Conservation (phyloP, 1,140 invertebrate genomes). For the Stenopsyche tienmushanensis region DNA sequence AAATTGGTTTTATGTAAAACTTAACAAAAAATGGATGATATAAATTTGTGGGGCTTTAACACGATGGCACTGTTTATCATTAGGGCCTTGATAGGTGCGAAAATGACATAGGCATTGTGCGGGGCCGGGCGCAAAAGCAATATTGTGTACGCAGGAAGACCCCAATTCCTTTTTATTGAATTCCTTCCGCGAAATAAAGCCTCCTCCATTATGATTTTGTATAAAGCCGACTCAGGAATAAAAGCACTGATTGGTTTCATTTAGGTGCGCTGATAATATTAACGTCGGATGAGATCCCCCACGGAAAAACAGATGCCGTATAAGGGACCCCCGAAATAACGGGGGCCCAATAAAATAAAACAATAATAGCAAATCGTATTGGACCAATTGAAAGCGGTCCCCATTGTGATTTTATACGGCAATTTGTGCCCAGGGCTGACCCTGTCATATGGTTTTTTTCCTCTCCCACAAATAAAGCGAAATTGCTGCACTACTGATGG, state of each 20-base stretch:
- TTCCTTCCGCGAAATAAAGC: constrained; percentile 24
- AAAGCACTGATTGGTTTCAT: constrained; percentile 28
- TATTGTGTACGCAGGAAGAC: background rate
- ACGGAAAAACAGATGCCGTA: background rate
- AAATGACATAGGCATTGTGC: background rate
- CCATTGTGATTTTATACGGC: constrained; percentile 27
- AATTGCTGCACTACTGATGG: background rate
- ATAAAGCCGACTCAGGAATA: constrained; percentile 11
- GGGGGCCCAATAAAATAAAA: constrained; percentile 19
- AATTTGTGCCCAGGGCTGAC: constrained; percentile 13
- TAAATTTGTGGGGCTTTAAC: too few relatives aligned
- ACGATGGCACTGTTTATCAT: too few relatives aligned
- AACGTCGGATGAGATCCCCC: background rate
- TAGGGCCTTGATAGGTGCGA: background rate
- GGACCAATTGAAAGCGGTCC: constrained; percentile 9
- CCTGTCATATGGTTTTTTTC: background rate
- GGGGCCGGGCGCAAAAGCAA: background rate
- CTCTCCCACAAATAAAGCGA: background rate
- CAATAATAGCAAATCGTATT: constrained; percentile 18
- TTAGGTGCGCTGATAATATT: constrained; percentile 15
- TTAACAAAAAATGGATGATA: too few relatives aligned
- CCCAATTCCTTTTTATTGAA: constrained; percentile 22
- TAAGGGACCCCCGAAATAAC: too few relatives aligned
- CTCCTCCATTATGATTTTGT: constrained; percentile 12
- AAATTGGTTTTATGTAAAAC: too few relatives aligned